phyloP scores from a whole-genome alignment of 2,888 invertebrate genomes.

The Pristionchus entomophagus region DNA sequence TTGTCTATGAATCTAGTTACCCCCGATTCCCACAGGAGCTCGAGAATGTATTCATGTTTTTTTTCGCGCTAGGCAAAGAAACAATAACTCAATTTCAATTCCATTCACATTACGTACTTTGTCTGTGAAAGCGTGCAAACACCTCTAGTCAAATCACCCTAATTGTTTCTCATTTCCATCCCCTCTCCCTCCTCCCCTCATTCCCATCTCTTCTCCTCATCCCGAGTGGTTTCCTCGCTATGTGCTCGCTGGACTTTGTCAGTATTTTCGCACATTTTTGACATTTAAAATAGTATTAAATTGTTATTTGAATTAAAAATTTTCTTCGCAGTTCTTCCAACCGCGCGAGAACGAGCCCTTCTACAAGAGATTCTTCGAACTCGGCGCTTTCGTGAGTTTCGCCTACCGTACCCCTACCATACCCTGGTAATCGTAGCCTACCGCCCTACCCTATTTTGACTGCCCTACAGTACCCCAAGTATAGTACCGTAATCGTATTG shows the following conservation, averaged over 20 bases:
- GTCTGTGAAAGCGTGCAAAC: too few species aligned
- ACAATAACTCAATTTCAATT: too few species aligned
- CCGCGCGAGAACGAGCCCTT: background rate
- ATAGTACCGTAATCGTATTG: background rate
- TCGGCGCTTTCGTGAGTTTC: background rate
- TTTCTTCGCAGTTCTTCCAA: background rate
- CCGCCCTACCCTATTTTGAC: background rate
- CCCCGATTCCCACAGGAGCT: too few species aligned
- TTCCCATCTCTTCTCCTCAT: background rate
- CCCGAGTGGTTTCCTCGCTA: background rate
- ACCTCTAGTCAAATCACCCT: too few species aligned
- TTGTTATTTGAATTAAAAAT: background rate
- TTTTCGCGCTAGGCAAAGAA: too few species aligned
- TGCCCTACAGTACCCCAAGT: background rate
- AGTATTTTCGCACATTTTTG: background rate
- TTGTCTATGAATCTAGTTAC: too few species aligned
- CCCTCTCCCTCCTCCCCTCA: background rate
- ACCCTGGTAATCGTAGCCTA: background rate
- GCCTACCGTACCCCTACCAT: background rate
- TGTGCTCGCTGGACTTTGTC: slow-evolving; percentile 14
- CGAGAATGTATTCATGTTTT: too few species aligned
- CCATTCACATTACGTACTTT: too few species aligned
- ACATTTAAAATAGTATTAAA: background rate
- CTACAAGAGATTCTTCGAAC: background rate
- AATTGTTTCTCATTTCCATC: background rate